Conservation (phyloP, 2,797 vertebrate genomes). For the Trematomus bernacchii region DNA sequence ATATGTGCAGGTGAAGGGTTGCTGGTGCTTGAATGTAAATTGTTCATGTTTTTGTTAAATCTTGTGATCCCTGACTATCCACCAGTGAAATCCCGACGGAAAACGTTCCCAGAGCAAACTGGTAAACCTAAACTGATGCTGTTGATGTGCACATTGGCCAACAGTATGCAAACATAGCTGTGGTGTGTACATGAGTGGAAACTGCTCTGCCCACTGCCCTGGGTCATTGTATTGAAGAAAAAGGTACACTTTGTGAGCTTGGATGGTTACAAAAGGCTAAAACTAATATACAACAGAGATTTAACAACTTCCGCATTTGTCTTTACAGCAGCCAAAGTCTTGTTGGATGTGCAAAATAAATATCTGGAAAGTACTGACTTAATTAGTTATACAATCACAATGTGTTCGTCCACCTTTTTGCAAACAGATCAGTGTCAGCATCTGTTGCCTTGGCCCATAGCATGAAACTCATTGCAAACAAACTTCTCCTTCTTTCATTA, state of each 20-base stretch:
- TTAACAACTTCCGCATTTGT: constrained; percentile 28
- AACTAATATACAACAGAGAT: constrained; percentile 47
- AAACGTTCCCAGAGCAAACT: constrained; percentile 58
- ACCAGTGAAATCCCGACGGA: constrained; percentile 58
- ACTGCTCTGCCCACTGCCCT: constrained; percentile 20
- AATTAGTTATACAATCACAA: neutral
- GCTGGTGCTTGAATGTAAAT: constrained; percentile 42
- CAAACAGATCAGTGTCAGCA: neutral
- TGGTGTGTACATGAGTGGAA: constrained; percentile 42
- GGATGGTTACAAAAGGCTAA: constrained; percentile 20
- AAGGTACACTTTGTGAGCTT: constrained; percentile 32
- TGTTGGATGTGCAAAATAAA: neutral
- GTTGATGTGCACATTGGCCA: constrained; percentile 46
- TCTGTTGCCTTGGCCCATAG: neutral
- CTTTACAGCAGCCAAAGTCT: neutral
- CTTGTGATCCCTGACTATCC: constrained; percentile 45
- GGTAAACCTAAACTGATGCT: constrained; percentile 57
- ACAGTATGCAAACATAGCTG: constrained; percentile 33
- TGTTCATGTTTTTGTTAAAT: constrained; percentile 52
- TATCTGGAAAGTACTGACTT: too few species aligned
- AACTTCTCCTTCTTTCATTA: neutral
- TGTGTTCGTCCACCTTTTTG: neutral
- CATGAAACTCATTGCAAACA: neutral
- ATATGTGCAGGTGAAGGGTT: constrained; percentile 17
- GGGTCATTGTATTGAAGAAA: constrained; percentile 45